phyloP scores from a whole-genome alignment of 1,140 invertebrate genomes.

The Bombus balteatus region DNA sequence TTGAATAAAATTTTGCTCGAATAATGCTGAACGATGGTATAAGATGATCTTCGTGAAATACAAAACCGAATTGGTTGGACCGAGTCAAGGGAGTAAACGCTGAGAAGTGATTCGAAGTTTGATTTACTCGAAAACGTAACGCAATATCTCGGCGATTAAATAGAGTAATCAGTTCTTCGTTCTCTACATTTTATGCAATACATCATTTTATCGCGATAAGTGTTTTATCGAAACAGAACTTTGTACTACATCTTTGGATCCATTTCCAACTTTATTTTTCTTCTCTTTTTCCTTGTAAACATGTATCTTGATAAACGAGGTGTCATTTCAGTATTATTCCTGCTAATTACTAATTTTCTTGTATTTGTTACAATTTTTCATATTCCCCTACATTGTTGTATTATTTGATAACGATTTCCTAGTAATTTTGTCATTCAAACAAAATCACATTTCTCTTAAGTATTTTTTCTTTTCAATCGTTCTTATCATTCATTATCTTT shows the following conservation, averaged over 20 bases:
- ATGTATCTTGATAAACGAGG: too few relatives aligned
- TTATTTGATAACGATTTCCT: too few relatives aligned
- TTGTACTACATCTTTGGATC: constrained; percentile 20
- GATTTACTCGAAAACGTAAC: constrained; percentile 18
- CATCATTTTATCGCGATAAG: constrained; percentile 28
- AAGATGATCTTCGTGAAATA: neutral
- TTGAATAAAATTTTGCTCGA: neutral
- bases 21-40: too few relatives aligned
- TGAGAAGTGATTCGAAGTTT: neutral
- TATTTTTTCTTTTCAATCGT: neutral
- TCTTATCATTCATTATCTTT: neutral
- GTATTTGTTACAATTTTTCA: too few relatives aligned
- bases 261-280: neutral
- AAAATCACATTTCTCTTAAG: neutral
- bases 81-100: neutral
- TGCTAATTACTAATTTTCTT: neutral
- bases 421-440: neutral
- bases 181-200: constrained; percentile 21
- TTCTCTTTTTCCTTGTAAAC: neutral
- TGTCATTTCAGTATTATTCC: too few relatives aligned
- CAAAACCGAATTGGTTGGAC: neutral
- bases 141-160: constrained; percentile 33
- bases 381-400: too few relatives aligned
- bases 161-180: constrained; percentile 27
- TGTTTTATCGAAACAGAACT: constrained; percentile 31